Percentiles rank a stretch among this genome's conserved stretches.
Conservation (phyloP, 2,888 invertebrate species). For the Lithodes maja region DNA sequence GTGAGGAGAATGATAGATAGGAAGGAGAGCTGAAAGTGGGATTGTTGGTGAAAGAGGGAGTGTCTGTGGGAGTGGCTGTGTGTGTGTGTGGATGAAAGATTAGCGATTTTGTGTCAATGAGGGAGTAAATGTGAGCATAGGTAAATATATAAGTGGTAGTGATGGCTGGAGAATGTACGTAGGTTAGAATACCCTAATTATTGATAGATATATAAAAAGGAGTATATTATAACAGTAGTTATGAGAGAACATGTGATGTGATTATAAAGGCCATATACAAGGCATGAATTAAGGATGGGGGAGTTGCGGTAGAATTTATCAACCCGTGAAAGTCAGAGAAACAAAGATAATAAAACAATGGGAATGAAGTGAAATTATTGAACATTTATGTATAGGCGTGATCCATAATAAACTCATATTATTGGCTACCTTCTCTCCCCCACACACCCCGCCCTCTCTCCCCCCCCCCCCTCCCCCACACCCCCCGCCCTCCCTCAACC, state of each 20-base stretch:
- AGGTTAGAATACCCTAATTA: not conserved
- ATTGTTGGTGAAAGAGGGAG: not conserved
- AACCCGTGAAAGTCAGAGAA: not conserved
- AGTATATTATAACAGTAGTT: too few species aligned
- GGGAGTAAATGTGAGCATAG: not conserved
- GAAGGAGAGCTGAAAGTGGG: not conserved
- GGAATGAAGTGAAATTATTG: too few species aligned
- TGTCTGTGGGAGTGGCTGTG: too few species aligned
- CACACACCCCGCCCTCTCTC: not conserved
- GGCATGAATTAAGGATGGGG: too few species aligned
- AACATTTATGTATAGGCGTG: too few species aligned
- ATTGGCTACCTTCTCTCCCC: too few species aligned
- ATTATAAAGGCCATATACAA: too few species aligned
- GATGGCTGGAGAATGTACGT: not conserved
- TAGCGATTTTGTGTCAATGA: not conserved
- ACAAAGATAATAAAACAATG: not conserved
- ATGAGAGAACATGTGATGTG: too few species aligned
- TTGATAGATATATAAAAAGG: too few species aligned
- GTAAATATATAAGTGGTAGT: not conserved
- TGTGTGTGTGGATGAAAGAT: too few species aligned
- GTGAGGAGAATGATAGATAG: conserved; percentile 1
- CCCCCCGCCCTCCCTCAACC: not conserved
- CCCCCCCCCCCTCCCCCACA: not conserved
- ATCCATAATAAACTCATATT: not conserved
- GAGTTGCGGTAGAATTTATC: too few species aligned